Conservation (phyloP, 1,140 invertebrate genomes). For the Drosophila kikkawai region DNA sequence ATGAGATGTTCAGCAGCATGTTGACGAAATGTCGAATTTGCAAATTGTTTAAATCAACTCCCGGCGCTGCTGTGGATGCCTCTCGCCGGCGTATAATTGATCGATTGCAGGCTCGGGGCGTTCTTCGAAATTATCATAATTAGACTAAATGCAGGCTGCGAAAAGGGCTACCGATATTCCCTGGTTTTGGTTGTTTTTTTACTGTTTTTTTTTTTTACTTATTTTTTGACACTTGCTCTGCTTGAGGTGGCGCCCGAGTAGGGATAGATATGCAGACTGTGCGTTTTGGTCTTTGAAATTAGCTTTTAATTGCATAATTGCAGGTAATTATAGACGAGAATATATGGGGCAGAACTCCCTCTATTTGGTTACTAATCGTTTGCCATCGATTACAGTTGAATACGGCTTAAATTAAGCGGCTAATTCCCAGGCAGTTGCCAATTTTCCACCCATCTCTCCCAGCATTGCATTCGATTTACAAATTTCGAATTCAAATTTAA, state of each 20-base stretch:
- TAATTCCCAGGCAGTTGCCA: not conserved
- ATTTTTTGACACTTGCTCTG: slow-evolving; percentile 24
- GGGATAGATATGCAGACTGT: not conserved
- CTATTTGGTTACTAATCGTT: slow-evolving; percentile 6
- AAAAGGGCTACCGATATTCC: slow-evolving; percentile 34
- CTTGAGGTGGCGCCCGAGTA: slow-evolving; percentile 38
- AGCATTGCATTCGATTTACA: not conserved
- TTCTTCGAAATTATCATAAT: slow-evolving; percentile 76
- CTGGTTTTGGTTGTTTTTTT: not conserved
- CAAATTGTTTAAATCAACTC: slow-evolving; percentile 78
- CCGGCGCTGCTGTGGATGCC: not conserved
- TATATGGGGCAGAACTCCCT: not conserved
- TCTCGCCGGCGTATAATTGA: slow-evolving; percentile 67
- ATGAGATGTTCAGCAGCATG: slow-evolving; percentile 81
- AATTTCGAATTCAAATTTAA: slow-evolving; percentile 26
- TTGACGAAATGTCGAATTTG: slow-evolving; percentile 83
- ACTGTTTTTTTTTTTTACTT: not conserved
- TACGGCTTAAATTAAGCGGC: slow-evolving; percentile 17
- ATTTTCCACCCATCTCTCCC: not conserved
- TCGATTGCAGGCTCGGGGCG: slow-evolving; percentile 74
- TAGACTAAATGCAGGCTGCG: slow-evolving; percentile 70
- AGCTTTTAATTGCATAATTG: slow-evolving; percentile 38
- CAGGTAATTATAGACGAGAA: slow-evolving; percentile 4
- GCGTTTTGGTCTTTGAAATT: slow-evolving; percentile 14
- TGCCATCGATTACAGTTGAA: slow-evolving; percentile 22